Evolutionary conservation across 2,888 invertebrate genomes (phyloP).

Genomic region (Hirtodrosophila confusa): DNA sequence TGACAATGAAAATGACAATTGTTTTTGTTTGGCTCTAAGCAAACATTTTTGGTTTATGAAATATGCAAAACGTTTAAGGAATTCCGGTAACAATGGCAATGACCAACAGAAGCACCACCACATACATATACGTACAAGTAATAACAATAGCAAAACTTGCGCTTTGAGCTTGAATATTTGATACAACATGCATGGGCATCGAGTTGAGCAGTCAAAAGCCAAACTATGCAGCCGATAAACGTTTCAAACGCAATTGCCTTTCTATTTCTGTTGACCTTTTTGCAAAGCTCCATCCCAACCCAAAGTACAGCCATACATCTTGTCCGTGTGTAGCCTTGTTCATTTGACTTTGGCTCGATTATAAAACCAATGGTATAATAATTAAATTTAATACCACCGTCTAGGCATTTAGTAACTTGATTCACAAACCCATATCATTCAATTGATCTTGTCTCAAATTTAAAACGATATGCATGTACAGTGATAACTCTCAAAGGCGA

Average conservation of each 20-base stretch:
- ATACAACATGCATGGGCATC: slow-evolving; percentile 17
- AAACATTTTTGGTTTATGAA: slow-evolving; percentile 62
- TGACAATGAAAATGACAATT: slow-evolving; percentile 43
- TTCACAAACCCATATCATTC: too few relatives aligned
- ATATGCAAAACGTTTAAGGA: slow-evolving; percentile 70
- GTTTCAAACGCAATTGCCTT: slow-evolving; percentile 1
- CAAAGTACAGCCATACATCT: neutral
- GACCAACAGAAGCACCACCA: slow-evolving; percentile 8
- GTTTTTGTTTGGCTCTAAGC: slow-evolving; percentile 48
- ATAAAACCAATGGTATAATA: neutral
- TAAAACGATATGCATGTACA: too few relatives aligned
- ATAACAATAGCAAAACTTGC: slow-evolving; percentile 32
- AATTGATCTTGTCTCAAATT: too few relatives aligned
- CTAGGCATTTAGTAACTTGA: too few relatives aligned
- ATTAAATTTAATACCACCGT: too few relatives aligned
- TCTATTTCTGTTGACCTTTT: slow-evolving; percentile 4
- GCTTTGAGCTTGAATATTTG: slow-evolving; percentile 36
- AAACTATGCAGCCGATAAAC: slow-evolving; percentile 17
- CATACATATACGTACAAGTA: neutral
- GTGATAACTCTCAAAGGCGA: too few relatives aligned
- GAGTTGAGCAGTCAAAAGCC: slow-evolving; percentile 9
- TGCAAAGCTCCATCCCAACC: neutral
- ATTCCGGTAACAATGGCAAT: slow-evolving; percentile 57
- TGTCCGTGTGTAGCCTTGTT: slow-evolving; percentile 8
- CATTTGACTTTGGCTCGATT: slow-evolving; percentile 1